Conservation (phyloP, 1,140 invertebrate genomes). For the Drosophila biarmipes region DNA sequence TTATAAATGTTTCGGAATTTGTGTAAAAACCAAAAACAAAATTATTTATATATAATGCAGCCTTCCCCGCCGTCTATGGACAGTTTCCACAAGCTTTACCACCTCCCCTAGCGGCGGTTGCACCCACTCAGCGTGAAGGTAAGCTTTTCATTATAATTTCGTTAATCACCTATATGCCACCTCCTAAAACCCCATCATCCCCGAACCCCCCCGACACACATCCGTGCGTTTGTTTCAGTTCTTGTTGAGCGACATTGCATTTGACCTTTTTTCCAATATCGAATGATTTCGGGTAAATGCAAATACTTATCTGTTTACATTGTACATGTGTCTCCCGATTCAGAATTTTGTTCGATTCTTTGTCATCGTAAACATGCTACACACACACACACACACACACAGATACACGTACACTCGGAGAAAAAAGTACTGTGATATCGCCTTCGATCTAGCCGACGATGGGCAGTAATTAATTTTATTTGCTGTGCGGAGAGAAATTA, state of each 20-base stretch:
- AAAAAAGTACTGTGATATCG: conserved; percentile 5
- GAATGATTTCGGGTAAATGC: conserved; percentile 42
- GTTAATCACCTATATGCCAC: conserved; percentile 41
- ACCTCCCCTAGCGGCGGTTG: conserved; percentile 95
- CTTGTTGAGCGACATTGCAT: conserved; percentile 52
- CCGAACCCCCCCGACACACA: conserved; percentile 1
- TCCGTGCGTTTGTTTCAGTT: conserved; percentile 31
- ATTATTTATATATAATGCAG: conserved; percentile 92
- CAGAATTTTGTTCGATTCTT: conserved; percentile 29
- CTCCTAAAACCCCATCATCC: conserved; percentile 1
- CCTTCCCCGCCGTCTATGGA: conserved; percentile 97
- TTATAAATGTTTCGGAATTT: conserved; percentile 84
- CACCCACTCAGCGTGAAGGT: conserved; percentile 97
- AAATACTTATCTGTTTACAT: conserved; percentile 32
- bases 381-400: conserved; percentile 15
- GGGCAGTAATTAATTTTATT: conserved; percentile 50
- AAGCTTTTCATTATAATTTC: conserved; percentile 86
- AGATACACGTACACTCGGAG: conserved; percentile 10
- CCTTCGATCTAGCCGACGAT: conserved; percentile 9
- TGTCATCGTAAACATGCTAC: conserved; percentile 41
- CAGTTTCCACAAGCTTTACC: conserved; percentile 97
- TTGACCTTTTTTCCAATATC: conserved; percentile 48
- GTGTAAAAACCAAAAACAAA: conserved; percentile 84
- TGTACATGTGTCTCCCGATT: conserved; percentile 40
- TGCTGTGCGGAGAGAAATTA: conserved; percentile 36